Base-by-base conservation (phyloP, 1,140 invertebrate genomes). In the Pseudomyrmex cubaensis region DNA sequence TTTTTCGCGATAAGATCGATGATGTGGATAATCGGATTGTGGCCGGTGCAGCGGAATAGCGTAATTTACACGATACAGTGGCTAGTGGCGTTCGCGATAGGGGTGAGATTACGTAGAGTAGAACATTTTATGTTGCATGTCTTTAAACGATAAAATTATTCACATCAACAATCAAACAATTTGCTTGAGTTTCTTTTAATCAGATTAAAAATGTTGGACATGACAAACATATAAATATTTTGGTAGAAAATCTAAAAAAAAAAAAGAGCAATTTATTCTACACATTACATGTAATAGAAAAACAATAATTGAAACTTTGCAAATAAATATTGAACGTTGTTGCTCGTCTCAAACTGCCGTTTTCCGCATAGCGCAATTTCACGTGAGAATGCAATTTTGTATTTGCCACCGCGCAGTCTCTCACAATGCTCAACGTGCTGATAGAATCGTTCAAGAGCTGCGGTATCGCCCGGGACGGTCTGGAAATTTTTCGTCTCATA, bases 1-100 rank as follows among this genome's bases (percentile, higher is more conserved):
- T 82, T 75, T 54, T 44, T 70, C 22, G 7, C 8, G 13, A 54
- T 63, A n/a, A 63, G 25, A 82, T 62, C 61, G 13, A 62, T 48
- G 70, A 82, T 75, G 70, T 44, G 13, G 25, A 20, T 63, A 56
- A 5, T 82, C 20, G 59, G 59, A 54, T 2, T 25, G 10, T 82
- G 70, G 62, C 22, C 78, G n/a, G n/a, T 74, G 15, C 77, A 80
- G 0, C 54, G 25, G 15, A 22, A 74, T 22, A 50, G n/a, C 9
- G 17, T 54, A 63, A n/a, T 75, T 75, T 54, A 63, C 59, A 82
- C 67, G 1, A 52, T 46, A 22, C 77, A 46, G 5, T 75, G 70
- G 69, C 15, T 62, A 17, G n/a, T 63, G 62, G 50, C 35, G 22
- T 70, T 72, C 12, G 48, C 12, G 44, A 8, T n/a, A 80, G 66